Evolutionary conservation across 2,888 invertebrate species (phyloP), one percentile per base, ranked within the genome.

Genomic region (Phragmatobia fuliginosa): DNA sequence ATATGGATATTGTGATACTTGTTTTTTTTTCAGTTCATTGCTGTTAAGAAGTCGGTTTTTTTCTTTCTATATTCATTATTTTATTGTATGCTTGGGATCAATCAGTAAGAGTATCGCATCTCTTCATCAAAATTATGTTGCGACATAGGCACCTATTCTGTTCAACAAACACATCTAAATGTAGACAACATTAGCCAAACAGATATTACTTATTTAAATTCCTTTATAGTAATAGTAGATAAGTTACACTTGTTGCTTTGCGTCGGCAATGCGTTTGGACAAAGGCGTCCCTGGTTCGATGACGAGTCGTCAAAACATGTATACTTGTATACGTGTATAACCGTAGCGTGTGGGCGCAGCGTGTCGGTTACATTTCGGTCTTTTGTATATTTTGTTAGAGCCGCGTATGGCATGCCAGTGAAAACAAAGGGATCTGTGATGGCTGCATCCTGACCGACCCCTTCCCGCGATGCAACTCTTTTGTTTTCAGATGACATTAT

Each of bases 351-450:
- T 91, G 94, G 92, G 85, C 90, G 86, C 85, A 78, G 89, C 84
- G 68, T 73, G 80, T 75, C 81, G 91, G 93, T 90, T 91, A 93
- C 93, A 92, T 92, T 92, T 92, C 77, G 89, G 92, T 90, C 84
- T 78, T 75, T 84, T 93, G 94, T 93, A 92, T 94, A 93, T 94
- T 94, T 92, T 92, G 85, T 87, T 92, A 92, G 87, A 86, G 88
- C 90, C 88, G 86, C 90, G 88, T 85, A 87, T 83, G 88, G 88
- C 85, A 82, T 79, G 84, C 87, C 86, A 86, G 88, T 72, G 88
- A 91, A 88, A 93, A 93, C 90, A 93, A 91, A 91, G 92, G 91
- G 91, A 78, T 81, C 78, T 81, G 86, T 85, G 91, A 91, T 88
- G 89, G 89, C 84, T 87, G 89, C 88, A 91, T 92, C 91, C 92